These are phyloP conservation scores for Drosophila robusta DNA, from an alignment of 2,888 invertebrate genomes.

Conservation along the genomic window DNA sequence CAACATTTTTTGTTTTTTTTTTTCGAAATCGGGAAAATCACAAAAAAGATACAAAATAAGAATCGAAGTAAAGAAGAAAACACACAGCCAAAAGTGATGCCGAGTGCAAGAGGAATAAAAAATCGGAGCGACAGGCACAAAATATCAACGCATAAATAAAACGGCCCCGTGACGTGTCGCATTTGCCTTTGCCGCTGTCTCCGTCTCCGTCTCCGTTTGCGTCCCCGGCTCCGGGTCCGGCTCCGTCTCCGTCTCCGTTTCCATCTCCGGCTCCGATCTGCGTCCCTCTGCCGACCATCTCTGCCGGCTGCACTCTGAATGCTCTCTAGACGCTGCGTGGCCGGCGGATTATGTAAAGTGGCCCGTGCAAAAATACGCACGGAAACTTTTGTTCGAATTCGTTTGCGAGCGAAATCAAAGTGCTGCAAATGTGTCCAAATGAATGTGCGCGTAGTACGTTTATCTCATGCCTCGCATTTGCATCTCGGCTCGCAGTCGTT, in stretches of 20 bases:
- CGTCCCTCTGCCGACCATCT: too few species aligned
- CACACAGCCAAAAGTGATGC: conserved; percentile 19
- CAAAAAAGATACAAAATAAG: conserved; percentile 29
- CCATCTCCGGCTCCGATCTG: neutral
- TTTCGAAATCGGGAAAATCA: conserved; percentile 39
- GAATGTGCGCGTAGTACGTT: conserved; percentile 2
- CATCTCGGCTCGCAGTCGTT: conserved; percentile 4
- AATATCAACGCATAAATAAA: conserved; percentile 75
- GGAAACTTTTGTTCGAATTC: conserved; percentile 28
- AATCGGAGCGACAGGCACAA: conserved; percentile 37
- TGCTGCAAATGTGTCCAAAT: conserved; percentile 38
- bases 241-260: too few species aligned
- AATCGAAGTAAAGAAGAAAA: conserved; percentile 39
- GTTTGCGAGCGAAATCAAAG: conserved; percentile 21
- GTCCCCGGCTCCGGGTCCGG: neutral
- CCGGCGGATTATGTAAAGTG: conserved; percentile 78
- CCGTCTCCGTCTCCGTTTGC: neutral
- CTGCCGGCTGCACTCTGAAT: conserved; percentile 58
- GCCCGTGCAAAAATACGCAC: conserved; percentile 43
- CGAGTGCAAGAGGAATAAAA: conserved; percentile 26
- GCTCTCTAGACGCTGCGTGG: conserved; percentile 32
- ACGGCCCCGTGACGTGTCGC: conserved; percentile 62
- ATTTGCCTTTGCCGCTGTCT: conserved; percentile 25
- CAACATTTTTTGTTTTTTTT: conserved; percentile 37
- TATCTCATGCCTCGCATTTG: conserved; percentile 12